Evolutionary conservation across 1,140 invertebrate species (phyloP), one percentile per base, ranked within the genome.

Genomic region (Branchinecta lynchi): DNA sequence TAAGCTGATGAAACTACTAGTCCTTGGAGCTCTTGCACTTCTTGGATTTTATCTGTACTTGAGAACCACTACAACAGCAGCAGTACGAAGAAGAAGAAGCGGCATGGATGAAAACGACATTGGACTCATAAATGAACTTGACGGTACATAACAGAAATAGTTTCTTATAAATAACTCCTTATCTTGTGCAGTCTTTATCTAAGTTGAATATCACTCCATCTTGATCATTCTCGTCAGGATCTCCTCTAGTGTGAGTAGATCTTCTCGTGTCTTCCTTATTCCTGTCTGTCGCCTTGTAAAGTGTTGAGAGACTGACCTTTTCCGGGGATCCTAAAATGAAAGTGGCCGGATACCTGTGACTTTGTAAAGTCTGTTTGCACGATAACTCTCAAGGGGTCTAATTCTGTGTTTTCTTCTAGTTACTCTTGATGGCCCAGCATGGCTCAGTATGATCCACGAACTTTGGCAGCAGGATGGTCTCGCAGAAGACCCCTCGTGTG

Each of bases 21-120:
- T 71, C 5, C 65, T 71, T 15, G 71, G 71, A 44, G 44, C 51
- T 43, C 65, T 71, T 45, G 71, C 67, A 12, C 17, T 71, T 10
- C 65, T 71, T 17, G 71, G 46, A 12, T 71, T 71, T 45, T 71
- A 70, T 8, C 44, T 71, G 15, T 71, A 71, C n/a, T 44, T 71
- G 9, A 21, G 68, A 71, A 70, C 68, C 12, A 71, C 71, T 15
- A 71, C 71, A 8, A 66, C 67, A 8, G 65, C 71, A 66, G 60
- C 51, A 8, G 71, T 32, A 8, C 32, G 71, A 21, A 43, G 68
- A 7, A 45, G 51, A 46, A 68, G 46, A 15, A 46, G 44, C 45
- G 68, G 46, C 45, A 45, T 44, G 3, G 51, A 12, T 3, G 51
- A 60, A 60, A 60, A 60, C 17, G 51, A 60, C 17, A 15, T 60